Evolutionary conservation across 2,113 vertebrate genomes (phyloP), one percentile per base, ranked within the genome.

Genomic region (Nyctereutes procyonoides): DNA sequence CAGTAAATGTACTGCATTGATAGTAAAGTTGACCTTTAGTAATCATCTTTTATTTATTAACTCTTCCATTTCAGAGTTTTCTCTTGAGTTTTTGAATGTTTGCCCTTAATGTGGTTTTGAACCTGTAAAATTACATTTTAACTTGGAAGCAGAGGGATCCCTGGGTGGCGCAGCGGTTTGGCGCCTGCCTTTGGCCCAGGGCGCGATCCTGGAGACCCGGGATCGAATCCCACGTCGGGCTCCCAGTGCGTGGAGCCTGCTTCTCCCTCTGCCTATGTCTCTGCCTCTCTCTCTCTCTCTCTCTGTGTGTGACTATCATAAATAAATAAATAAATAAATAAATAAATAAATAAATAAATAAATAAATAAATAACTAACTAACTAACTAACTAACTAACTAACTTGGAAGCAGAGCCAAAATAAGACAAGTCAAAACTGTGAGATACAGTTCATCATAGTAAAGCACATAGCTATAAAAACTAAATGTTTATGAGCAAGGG

Each of bases 1-100:
- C 60, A 51, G 8, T 87, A 76, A 81, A 81, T 90, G 43, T 43
- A 38, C 65, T 93, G 55, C 14, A 19, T 32, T 93, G 67, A 58
- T 80, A 38, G 30, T 90, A 60, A 93, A 85, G 48, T 80, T 86
- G 92, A 73, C 58, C 17, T 48, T 80, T 43, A 90, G 22, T 71
- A 90, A 56, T 90, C 43, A 85, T n/a, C 58, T 30, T 97, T 85
- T 17, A 60, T 60, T 91, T 82, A 95, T 79, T 93, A 83, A 74
- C 28, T 82, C 67, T 91, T 69, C 60, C 17, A 20, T 67, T 87
- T 71, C 79, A 67, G 77, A 76, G 28, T 92, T 88, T 8, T 84
- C 30, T 83, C 77, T 77, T 96, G 30, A 88, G 5, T 14, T 48
- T 35, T 35, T 95, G 13, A 91, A 63, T 55, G 5, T 62, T 82